Percentiles rank a stretch among this genome's conserved stretches.
phyloP scores from a whole-genome alignment of 2,797 vertebrate species.

The Poeciliopsis presidionis region DNA sequence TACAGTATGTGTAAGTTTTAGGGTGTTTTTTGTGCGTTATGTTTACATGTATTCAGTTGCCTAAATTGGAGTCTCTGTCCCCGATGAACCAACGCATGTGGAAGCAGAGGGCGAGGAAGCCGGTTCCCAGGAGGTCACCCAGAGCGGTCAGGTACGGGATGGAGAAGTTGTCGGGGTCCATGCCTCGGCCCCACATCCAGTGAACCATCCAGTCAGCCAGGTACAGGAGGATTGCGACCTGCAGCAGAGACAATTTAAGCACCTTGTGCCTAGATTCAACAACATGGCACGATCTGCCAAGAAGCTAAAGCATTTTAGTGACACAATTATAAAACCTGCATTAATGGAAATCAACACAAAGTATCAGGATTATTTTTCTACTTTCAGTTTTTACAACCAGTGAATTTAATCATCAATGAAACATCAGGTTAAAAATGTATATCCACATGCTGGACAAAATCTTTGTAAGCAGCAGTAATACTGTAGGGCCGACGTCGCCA shows the following conservation, averaged over 20 bases:
- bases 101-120: conserved; percentile 96
- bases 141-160: conserved; percentile 98
- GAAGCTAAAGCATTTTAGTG: not conserved
- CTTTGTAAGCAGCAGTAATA: not conserved
- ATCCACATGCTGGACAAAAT: not conserved
- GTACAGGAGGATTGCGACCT: conserved; percentile 97
- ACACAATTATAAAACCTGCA: not conserved
- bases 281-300: not conserved
- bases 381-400: not conserved
- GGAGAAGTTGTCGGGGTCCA: conserved; percentile 98
- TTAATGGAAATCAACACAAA: not conserved
- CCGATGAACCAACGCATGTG: conserved; percentile 97
- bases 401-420: not conserved
- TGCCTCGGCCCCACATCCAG: conserved; percentile 98
- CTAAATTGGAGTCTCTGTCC: conserved; percentile 90
- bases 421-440: not conserved
- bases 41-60: conserved; percentile 81
- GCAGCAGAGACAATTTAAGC: conserved; percentile 12
- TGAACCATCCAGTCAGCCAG: conserved; percentile 99
- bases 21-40: not conserved
- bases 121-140: conserved; percentile 96
- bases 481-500: no score
- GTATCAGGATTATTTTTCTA: not conserved
- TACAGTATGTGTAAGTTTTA: conserved; percentile 17
- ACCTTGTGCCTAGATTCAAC: not conserved